A percentile compares a stretch with the other conserved stretches of the same genome.
phyloP scores from a whole-genome alignment of 2,888 invertebrate species.

The Elmis aenea region DNA sequence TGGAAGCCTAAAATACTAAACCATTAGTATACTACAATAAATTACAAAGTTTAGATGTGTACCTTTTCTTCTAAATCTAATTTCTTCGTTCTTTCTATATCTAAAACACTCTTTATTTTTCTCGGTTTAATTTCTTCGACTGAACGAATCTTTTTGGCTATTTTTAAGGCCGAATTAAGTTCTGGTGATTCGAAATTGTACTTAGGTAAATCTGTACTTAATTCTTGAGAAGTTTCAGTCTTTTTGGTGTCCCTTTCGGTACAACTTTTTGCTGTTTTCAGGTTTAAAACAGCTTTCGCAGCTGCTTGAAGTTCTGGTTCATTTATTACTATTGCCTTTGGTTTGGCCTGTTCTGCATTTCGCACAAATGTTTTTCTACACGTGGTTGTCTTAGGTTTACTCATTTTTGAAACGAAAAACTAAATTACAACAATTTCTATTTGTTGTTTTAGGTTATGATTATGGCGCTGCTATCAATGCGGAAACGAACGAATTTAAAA shows the following conservation, averaged over 20 bases:
- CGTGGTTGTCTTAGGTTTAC: conserved; percentile 3
- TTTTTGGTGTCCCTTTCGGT: background rate
- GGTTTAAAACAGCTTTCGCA: too few relatives aligned
- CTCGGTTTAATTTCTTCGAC: conserved; percentile 14
- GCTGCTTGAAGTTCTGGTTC: conserved; percentile 12
- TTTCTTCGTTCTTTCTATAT: conserved; percentile 15
- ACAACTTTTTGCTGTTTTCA: background rate
- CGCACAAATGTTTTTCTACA: conserved; percentile 21
- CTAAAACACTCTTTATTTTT: conserved; percentile 13
- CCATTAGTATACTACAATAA: background rate
- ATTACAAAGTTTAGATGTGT: background rate
- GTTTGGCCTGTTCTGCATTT: conserved; percentile 20
- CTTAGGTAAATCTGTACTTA: background rate
- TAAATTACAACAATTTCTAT: too few relatives aligned
- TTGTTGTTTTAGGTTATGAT: too few relatives aligned
- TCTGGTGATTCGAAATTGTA: conserved; percentile 14
- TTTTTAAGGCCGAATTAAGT: conserved; percentile 17
- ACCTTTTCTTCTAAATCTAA: conserved; percentile 18
- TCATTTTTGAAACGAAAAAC: conserved; percentile 7
- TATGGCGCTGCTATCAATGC: too few relatives aligned
- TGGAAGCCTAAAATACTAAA: conserved; percentile 25
- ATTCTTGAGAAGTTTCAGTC: background rate
- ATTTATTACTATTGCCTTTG: conserved; percentile 13
- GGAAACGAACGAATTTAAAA: too few relatives aligned
- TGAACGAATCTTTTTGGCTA: conserved; percentile 16